Conservation (phyloP, 2,888 invertebrate species). For the Congeria kusceri region DNA sequence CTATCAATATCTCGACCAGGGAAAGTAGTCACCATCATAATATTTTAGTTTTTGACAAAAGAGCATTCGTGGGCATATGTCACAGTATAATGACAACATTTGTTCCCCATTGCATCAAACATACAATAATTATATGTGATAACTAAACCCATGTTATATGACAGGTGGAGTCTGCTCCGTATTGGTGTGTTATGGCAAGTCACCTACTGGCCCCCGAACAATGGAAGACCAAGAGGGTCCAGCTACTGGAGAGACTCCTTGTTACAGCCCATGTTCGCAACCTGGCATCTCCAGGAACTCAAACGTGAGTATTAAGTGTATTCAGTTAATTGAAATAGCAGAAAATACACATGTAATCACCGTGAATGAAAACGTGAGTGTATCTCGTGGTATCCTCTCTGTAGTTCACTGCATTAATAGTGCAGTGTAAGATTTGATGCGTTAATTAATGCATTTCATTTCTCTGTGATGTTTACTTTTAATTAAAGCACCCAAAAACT, state of each 20-base stretch:
- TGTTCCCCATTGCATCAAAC: not conserved
- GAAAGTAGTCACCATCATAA: no score
- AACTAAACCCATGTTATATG: not conserved
- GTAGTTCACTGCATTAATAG: no score
- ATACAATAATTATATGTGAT: slow-evolving; percentile 2
- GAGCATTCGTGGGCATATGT: no score
- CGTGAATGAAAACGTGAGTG: not conserved
- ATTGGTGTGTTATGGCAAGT: slow-evolving; percentile 93
- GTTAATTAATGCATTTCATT: no score
- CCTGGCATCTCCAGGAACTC: not conserved
- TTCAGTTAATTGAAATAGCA: no score
- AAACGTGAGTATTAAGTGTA: slow-evolving; percentile 27
- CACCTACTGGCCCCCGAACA: slow-evolving; percentile 91
- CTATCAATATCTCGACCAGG: no score
- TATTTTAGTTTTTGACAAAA: no score
- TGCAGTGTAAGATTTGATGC: no score
- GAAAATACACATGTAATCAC: no score
- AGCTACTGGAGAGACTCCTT: slow-evolving; percentile 92
- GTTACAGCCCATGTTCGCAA: slow-evolving; percentile 92
- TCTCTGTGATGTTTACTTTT: no score
- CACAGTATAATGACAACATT: no score
- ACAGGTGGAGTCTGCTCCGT: slow-evolving; percentile 94
- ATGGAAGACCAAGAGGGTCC: slow-evolving; percentile 91
- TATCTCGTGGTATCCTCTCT: not conserved
- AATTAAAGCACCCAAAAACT: no score